Evolutionary conservation across 2,888 invertebrate species (phyloP), one percentile per base, ranked within the genome.

Genomic region (Biston stratarius): DNA sequence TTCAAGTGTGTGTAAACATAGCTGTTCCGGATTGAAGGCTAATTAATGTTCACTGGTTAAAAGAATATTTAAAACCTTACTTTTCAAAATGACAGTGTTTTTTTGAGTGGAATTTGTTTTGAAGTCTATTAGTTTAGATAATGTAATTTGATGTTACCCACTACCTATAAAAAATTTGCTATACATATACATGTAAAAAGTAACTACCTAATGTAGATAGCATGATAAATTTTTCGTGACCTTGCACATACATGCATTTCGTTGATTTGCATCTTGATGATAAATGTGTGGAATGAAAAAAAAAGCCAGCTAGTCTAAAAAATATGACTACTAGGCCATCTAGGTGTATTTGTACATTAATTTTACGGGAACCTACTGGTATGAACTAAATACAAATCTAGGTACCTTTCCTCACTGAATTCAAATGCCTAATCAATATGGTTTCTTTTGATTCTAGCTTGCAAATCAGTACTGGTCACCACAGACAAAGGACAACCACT

Each of bases 401-500:
- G 89, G 80, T 80, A 86, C 87, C 89, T 83, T 70, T 84, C 89
- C 89, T 81, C 86, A 90, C 86, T 89, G 91, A 94, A 86, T 91
- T 91, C 63, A 64, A 51, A 49, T 12, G 11, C 38, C n/a, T 48
- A 88, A 86, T 88, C 89, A 85, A 87, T 83, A 87, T 92, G 92
- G 92, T 90, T 85, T 76, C 77, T 76, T 6, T 80, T 81, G 59
- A 81, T 83, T 78, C 62, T 92, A 99, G 98, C 94, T 99, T 38
- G 98, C 99, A 1, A 96, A 96, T 70, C 96, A 97, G 83, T 98
- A 98, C 86, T 99, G 99, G 99, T 97, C 98, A 0, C 98, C 98
- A 0, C 96, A 97, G 85, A 97, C 97, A 0, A 94, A 95, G 62
- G 95, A 95, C 10, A 94, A 95, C 5, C 97, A 97, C 92, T 86